A percentile compares a stretch with the other conserved stretches of the same genome.
Conservation (phyloP, 2,888 invertebrate species). For the Unio pictorum region DNA sequence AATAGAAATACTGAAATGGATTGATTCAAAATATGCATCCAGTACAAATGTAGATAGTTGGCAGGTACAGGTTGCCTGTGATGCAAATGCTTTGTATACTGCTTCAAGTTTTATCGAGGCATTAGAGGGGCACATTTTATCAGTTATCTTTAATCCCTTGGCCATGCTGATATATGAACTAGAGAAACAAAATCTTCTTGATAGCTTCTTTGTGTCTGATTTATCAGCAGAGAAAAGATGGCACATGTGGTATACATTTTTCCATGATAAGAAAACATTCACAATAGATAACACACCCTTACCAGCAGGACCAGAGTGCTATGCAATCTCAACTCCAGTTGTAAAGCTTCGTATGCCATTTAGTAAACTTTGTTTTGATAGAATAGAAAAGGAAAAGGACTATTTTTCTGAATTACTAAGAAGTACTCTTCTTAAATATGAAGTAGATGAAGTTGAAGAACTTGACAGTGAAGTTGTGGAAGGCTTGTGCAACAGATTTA, state of each 20-base stretch:
- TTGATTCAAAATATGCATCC: too few relatives aligned
- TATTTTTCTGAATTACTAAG: constrained; percentile 25
- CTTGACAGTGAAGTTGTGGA: constrained; percentile 23
- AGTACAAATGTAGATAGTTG: constrained; percentile 9
- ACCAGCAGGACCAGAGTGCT: constrained; percentile 38
- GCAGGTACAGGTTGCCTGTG: constrained; percentile 29
- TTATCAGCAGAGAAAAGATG: constrained; percentile 3
- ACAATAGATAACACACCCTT: constrained; percentile 17
- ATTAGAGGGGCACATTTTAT: constrained; percentile 22
- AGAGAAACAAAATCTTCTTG: constrained; percentile 21
- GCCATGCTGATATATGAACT: constrained; percentile 29
- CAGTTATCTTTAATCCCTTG: constrained; percentile 25
- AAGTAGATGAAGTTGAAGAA: constrained; percentile 27
- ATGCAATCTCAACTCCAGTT: constrained; percentile 18
- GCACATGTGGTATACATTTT: constrained; percentile 11
- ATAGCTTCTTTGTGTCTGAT: constrained; percentile 23
- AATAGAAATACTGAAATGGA: too few relatives aligned
- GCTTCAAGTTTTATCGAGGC: constrained; percentile 26
- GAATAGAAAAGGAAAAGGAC: constrained; percentile 26
- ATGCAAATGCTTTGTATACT: constrained; percentile 18
- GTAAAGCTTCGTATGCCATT: constrained; percentile 28
- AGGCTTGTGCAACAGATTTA: background rate
- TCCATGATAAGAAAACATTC: constrained; percentile 10
- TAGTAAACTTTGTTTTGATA: constrained; percentile 17
- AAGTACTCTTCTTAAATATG: constrained; percentile 23